Conservation (phyloP, 2,113 vertebrate species). For the Colinus virginianus region DNA sequence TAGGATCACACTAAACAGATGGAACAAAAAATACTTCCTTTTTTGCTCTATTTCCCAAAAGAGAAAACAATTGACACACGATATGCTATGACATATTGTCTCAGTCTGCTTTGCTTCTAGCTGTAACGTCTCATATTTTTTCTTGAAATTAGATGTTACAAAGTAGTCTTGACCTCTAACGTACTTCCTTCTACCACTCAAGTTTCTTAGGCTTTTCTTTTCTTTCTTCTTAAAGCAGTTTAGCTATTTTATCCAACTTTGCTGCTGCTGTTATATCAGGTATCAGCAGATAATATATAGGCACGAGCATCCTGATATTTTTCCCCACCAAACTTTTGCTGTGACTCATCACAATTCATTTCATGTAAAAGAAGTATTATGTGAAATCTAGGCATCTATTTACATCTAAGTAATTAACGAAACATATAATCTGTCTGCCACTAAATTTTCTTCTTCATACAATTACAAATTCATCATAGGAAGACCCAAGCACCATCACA, state of each 20-base stretch:
- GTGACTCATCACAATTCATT: neutral
- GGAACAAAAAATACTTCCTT: neutral
- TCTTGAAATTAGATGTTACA: neutral
- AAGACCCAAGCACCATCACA: neutral
- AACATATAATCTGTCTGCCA: neutral
- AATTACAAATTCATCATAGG: neutral
- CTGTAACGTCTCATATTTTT: neutral
- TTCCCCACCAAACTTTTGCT: neutral
- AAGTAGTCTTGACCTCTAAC: neutral
- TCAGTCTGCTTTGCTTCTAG: slow-evolving; percentile 4
- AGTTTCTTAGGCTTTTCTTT: neutral
- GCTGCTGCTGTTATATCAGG: neutral
- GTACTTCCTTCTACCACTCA: neutral
- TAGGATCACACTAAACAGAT: neutral
- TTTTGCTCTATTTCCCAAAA: neutral
- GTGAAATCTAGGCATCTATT: neutral
- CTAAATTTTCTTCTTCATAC: neutral
- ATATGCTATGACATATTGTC: neutral
- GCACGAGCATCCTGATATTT: neutral
- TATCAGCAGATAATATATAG: neutral
- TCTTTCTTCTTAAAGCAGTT: neutral
- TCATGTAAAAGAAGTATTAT: neutral
- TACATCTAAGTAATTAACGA: neutral
- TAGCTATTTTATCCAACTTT: neutral
- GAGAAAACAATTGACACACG: slow-evolving; percentile 12